phyloP scores from a whole-genome alignment of 1,140 invertebrate genomes.

The Ceratosolen fusciceps region DNA sequence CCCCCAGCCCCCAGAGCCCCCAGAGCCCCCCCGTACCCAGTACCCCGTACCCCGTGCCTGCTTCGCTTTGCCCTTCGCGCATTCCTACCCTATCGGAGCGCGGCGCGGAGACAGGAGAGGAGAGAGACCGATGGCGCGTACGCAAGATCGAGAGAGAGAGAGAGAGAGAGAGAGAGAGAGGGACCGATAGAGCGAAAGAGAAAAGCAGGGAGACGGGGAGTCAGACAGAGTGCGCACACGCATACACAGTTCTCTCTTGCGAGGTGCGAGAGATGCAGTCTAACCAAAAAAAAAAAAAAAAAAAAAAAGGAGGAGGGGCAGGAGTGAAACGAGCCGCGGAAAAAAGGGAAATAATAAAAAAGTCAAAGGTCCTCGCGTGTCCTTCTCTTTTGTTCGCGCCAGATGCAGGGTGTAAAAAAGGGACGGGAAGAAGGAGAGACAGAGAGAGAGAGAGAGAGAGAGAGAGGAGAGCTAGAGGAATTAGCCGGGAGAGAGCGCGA shows the following conservation, averaged over 20 bases:
- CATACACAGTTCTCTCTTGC: conserved; percentile 25
- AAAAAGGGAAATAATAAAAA: conserved; percentile 45
- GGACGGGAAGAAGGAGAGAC: conserved; percentile 35
- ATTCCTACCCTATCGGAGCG: conserved; percentile 11
- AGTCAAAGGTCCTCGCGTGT: neutral
- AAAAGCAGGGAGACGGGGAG: conserved; percentile 44
- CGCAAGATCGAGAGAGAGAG: conserved; percentile 29
- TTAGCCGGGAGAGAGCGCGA: conserved; percentile 54
- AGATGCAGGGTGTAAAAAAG: neutral
- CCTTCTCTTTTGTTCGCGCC: neutral
- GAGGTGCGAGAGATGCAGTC: conserved; percentile 39
- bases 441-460: neutral
- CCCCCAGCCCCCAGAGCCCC: too few species aligned
- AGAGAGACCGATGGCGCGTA: conserved; percentile 19
- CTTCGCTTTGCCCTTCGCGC: conserved; percentile 12
- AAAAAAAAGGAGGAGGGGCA: neutral
- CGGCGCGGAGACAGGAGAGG: neutral
- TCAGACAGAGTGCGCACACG: conserved; percentile 41
- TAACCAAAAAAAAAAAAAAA: conserved; percentile 7
- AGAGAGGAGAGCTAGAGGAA: conserved; percentile 54
- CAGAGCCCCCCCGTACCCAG: too few species aligned
- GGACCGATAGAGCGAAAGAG: conserved; percentile 19
- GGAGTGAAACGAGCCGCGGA: neutral
- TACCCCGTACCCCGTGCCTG: too few species aligned
- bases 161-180: conserved; percentile 38